Percentiles rank a stretch among this genome's conserved stretches.
phyloP scores from a whole-genome alignment of 2,888 invertebrate genomes.

The Nymphalis urticae region DNA sequence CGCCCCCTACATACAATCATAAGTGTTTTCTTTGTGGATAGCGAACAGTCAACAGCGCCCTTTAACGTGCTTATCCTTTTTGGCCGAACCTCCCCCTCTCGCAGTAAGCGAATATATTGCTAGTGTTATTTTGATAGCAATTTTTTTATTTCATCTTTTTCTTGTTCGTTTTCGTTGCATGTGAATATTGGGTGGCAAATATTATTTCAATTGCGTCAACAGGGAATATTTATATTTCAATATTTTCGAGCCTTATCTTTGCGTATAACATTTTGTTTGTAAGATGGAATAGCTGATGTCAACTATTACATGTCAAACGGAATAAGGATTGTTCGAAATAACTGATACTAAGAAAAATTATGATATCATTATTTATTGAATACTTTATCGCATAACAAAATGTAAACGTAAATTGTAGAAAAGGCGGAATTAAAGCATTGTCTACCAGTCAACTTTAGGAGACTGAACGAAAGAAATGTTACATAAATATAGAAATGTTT shows the following conservation, averaged over 20 bases:
- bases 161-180: slow-evolving; percentile 33
- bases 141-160: slow-evolving; percentile 36
- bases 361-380: too few relatives aligned
- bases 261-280: neutral
- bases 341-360: too few relatives aligned
- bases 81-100: slow-evolving; percentile 61
- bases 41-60: slow-evolving; percentile 66
- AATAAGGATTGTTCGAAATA: too few relatives aligned
- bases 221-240: slow-evolving; percentile 21
- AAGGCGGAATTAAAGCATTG: too few relatives aligned
- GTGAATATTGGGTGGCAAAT: slow-evolving; percentile 39
- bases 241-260: neutral
- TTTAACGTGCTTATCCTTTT: slow-evolving; percentile 79
- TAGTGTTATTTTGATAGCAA: slow-evolving; percentile 57
- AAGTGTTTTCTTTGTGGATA: slow-evolving; percentile 80
- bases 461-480: too few relatives aligned
- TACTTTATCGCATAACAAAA: too few relatives aligned
- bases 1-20: slow-evolving; percentile 62
- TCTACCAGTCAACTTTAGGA: too few relatives aligned
- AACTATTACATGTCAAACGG: neutral
- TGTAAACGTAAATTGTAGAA: too few relatives aligned
- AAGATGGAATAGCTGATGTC: neutral
- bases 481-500: too few relatives aligned
- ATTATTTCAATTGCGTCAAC: slow-evolving; percentile 29
- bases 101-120: slow-evolving; percentile 46